Evolutionary conservation across 2,113 vertebrate species (phyloP).

Genomic region (Struthio camelus): DNA sequence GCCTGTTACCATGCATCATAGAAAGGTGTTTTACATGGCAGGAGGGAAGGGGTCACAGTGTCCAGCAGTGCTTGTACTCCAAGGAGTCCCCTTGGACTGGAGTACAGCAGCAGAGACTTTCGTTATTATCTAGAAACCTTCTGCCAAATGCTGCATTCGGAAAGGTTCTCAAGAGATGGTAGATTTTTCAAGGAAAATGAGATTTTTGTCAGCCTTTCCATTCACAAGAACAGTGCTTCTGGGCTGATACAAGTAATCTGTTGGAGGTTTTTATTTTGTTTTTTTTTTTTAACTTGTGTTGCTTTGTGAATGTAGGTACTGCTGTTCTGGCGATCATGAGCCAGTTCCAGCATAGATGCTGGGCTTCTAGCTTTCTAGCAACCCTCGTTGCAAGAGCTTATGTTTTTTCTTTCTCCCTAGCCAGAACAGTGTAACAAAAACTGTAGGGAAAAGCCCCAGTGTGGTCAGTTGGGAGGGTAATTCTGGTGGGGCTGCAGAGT

Average conservation of each 20-base stretch:
- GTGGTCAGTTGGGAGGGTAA: not conserved
- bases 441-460: not conserved
- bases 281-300: not conserved
- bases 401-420: not conserved
- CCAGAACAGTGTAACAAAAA: not conserved
- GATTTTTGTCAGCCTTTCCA: not conserved
- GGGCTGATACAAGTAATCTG: not conserved
- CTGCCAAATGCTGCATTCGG: not conserved
- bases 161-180: not conserved
- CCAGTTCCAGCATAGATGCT: not conserved
- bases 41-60: not conserved
- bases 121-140: fast-evolving
- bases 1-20: not conserved
- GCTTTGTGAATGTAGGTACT: not conserved
- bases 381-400: not conserved
- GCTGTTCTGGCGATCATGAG: not conserved
- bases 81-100: not conserved
- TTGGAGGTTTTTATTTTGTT: not conserved
- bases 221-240: not conserved
- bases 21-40: not conserved
- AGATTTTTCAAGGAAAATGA: not conserved
- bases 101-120: fast-evolving
- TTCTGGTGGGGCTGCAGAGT: not conserved
- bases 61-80: not conserved
- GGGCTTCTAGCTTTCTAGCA: not conserved